Base-by-base conservation (phyloP, 2,888 invertebrate species). In the Oxyteleia sp. region DNA sequence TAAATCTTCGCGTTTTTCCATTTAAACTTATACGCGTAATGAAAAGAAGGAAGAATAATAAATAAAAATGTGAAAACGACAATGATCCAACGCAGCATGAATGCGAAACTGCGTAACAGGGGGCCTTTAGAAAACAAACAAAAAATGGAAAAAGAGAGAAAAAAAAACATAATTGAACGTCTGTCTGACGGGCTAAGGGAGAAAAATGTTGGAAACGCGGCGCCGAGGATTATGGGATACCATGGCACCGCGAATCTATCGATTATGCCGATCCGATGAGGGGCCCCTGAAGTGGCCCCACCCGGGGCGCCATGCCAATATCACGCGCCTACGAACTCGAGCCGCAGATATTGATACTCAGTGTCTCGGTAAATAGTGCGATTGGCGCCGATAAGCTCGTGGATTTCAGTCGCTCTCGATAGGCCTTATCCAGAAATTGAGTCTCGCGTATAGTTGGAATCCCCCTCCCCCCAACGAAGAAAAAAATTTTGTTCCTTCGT, bases 291-390 rank as follows among this genome's bases (percentile, higher is more conserved):
- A 82, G 79, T 82, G 83, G 76, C 85, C 82, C 74, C 69, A 32
- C 23, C n/a, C 18, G 59, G 87, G 85, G 84, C 61, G 82, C 55
- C 68, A 81, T 63, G 84, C 84, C 87, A 87, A 87, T 87, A 87
- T 87, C 85, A 81, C 82, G 80, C 83, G 76, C 84, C 76, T 84
- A 85, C 84, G 79, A 84, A 78, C 79, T 78, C 83, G 71, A 84
- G 76, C 63, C 80, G 80, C 76, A 43, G 82, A 85, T 85, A 85
- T 85, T 85, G 84, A 85, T 85, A 85, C 82, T 84, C 82, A 61
- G 79, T 83, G 85, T 85, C 85, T 85, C 82, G 72, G 80, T 82
- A 85, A 85, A 85, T 85, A 84, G 79, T 69, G 55, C 81, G 81
- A 82, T 82, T 82, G 69, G 79, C 71, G 49, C 63, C 75, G 85